phyloP scores from a whole-genome alignment of 2,113 vertebrate species.

The Ia io region DNA sequence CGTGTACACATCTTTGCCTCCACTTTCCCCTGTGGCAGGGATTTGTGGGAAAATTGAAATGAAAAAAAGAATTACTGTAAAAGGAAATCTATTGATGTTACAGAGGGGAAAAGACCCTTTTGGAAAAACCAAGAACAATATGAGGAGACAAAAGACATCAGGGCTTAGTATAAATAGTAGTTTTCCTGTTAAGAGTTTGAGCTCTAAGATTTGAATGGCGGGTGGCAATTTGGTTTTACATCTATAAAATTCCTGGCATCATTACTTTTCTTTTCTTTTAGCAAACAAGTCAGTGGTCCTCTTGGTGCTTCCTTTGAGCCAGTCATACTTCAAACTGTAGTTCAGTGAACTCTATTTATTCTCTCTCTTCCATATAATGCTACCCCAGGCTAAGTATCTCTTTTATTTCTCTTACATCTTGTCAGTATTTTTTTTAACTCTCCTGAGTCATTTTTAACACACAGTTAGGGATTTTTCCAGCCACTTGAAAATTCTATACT shows the following conservation, averaged over 20 bases:
- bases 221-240: background rate
- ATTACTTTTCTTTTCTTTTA: background rate
- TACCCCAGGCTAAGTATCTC: conserved; percentile 45
- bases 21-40: background rate
- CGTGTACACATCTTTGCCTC: background rate
- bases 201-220: background rate
- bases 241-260: background rate
- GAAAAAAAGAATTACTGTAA: background rate
- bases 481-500: conserved; percentile 73
- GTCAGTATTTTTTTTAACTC: conserved; percentile 68
- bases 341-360: conserved; percentile 54
- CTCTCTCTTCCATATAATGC: conserved; percentile 47
- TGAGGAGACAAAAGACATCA: background rate
- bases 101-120: background rate
- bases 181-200: background rate
- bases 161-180: background rate
- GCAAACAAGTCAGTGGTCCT: conserved; percentile 23
- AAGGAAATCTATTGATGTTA: background rate
- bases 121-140: background rate
- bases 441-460: conserved; percentile 80
- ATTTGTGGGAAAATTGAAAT: background rate
- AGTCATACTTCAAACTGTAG: background rate
- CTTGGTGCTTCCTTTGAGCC: background rate
- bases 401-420: conserved; percentile 44
- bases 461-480: conserved; percentile 77